Percentiles rank a stretch among this genome's conserved stretches.
Evolutionary conservation across 2,113 vertebrate genomes (phyloP).

Genomic region (Nanorana parkeri): DNA sequence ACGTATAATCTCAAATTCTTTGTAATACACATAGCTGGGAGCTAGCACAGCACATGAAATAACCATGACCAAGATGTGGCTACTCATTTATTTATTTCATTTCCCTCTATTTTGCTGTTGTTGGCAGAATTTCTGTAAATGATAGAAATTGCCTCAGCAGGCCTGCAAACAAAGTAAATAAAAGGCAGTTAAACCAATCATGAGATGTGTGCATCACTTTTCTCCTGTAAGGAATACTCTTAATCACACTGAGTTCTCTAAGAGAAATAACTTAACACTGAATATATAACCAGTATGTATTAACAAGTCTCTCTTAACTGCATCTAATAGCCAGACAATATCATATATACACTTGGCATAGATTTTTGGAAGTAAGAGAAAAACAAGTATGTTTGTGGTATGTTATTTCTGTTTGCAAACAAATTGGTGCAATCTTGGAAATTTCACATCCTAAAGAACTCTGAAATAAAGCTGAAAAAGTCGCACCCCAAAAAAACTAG

Average conservation of each 20-base stretch:
- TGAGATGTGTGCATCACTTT: slow-evolving; percentile 12
- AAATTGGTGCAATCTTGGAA: too few relatives aligned
- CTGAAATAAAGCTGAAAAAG: too few relatives aligned
- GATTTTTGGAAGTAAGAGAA: too few relatives aligned
- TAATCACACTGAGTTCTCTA: slow-evolving; percentile 6
- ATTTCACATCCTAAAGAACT: too few relatives aligned
- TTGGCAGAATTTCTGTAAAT: slow-evolving; percentile 36
- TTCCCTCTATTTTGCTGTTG: slow-evolving; percentile 27
- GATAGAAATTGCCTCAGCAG: slow-evolving; percentile 41
- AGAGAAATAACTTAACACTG: too few relatives aligned
- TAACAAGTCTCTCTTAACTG: too few relatives aligned
- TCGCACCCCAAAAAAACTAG: too few relatives aligned
- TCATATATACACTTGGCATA: too few relatives aligned
- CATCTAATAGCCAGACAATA: too few relatives aligned
- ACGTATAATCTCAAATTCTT: slow-evolving; percentile 45
- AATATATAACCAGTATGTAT: too few relatives aligned
- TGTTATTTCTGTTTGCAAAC: too few relatives aligned
- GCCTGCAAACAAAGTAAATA: neutral
- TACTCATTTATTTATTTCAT: slow-evolving; percentile 39
- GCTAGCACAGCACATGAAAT: slow-evolving; percentile 45
- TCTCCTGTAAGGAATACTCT: neutral
- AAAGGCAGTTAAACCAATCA: slow-evolving; percentile 3
- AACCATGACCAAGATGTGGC: slow-evolving; percentile 15
- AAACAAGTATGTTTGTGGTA: too few relatives aligned
- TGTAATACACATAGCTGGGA: slow-evolving; percentile 45